These are phyloP conservation scores for Drosophila austrosaltans DNA, from an alignment of 2,888 invertebrate genomes.

Conservation along the genomic window DNA sequence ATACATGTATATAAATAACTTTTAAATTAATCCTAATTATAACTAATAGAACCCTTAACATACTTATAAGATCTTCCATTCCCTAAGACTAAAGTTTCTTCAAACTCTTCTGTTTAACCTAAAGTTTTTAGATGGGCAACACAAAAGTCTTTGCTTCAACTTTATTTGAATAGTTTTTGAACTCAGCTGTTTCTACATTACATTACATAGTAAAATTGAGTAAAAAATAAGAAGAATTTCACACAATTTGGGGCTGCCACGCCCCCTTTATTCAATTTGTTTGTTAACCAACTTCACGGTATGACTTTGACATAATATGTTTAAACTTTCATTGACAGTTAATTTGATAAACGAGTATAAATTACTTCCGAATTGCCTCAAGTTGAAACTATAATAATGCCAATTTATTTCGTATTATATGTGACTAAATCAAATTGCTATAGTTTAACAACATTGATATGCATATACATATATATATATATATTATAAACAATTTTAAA, in stretches of 20 bases:
- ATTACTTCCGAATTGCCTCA: slow-evolving; percentile 36
- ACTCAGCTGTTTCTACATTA: background rate
- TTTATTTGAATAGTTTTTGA: slow-evolving; percentile 3
- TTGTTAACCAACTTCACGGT: slow-evolving; percentile 10
- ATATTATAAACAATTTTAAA: slow-evolving; percentile 16
- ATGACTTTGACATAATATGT: slow-evolving; percentile 11
- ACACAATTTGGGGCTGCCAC: background rate
- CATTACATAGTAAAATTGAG: background rate
- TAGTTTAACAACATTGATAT: slow-evolving; percentile 14
- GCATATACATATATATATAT: too few relatives aligned
- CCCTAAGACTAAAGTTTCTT: background rate
- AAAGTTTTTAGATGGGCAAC: background rate
- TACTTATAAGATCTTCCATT: background rate
- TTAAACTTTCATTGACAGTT: slow-evolving; percentile 33
- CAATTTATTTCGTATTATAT: slow-evolving; percentile 31
- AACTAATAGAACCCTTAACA: too few relatives aligned
- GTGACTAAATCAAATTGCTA: slow-evolving; percentile 1
- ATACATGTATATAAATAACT: too few relatives aligned
- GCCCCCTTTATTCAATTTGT: background rate
- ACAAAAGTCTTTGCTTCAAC: background rate
- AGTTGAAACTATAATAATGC: slow-evolving; percentile 16
- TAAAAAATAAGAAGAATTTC: background rate
- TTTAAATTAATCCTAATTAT: too few relatives aligned
- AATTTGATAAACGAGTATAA: slow-evolving; percentile 54
- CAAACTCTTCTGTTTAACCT: too few relatives aligned